These are phyloP conservation scores for Saccostrea cuccullata DNA, from an alignment of 1,140 invertebrate species.

Conservation along the genomic window DNA sequence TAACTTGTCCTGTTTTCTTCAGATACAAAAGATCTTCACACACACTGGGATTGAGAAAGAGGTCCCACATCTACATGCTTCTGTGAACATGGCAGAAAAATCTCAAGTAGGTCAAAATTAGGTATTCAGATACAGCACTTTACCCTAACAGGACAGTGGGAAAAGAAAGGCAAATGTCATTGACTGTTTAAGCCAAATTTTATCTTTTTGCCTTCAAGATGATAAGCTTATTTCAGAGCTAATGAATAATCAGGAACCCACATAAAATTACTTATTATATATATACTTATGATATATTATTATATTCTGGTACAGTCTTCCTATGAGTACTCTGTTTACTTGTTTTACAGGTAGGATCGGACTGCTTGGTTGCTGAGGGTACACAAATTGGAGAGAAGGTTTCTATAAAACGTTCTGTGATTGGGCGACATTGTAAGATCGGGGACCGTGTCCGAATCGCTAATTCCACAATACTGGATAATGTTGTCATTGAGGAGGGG, in stretches of 20 bases:
- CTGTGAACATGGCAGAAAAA: constrained; percentile 75
- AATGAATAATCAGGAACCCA: neutral
- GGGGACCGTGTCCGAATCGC: constrained; percentile 88
- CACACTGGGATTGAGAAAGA: constrained; percentile 28
- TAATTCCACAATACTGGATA: constrained; percentile 91
- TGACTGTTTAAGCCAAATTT: no score
- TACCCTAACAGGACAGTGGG: no score
- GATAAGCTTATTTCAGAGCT: neutral
- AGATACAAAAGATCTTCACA: constrained; percentile 37
- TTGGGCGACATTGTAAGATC: constrained; percentile 87
- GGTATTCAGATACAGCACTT: no score
- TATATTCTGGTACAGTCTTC: neutral
- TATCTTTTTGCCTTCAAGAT: no score
- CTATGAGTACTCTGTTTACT: neutral
- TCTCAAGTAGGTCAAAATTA: constrained; percentile 61
- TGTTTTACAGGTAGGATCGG: constrained; percentile 81
- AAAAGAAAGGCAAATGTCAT: no score
- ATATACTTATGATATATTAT: neutral
- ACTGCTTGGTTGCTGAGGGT: constrained; percentile 87
- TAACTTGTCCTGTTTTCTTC: neutral
- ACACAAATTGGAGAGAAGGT: constrained; percentile 88
- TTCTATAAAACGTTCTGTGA: constrained; percentile 87
- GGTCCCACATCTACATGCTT: constrained; percentile 83
- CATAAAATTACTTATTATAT: neutral
- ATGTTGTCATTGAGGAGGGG: constrained; percentile 89